Base-by-base conservation (phyloP, 2,797 vertebrate genomes). In the Xiphophorus birchmanni region DNA sequence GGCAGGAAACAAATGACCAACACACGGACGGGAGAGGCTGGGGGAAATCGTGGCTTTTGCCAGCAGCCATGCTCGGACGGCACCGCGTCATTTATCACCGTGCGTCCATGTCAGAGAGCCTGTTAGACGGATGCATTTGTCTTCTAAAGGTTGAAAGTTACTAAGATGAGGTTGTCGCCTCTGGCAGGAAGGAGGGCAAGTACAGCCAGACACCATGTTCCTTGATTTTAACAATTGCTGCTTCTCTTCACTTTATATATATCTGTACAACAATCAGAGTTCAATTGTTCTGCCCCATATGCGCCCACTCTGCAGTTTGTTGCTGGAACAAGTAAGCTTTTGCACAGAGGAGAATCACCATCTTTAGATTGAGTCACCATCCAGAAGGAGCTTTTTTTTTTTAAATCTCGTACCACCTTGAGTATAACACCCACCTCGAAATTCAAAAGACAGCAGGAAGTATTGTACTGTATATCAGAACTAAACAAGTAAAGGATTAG, bases 1-100 rank as follows among this genome's bases (percentile, higher is more conserved):
- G 87, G 86, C 85, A 89, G 87, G 88, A 91, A 93, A 92, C 89
- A 93, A 95, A 93, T 92, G 89, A 90, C 84, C 81, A 60, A 82
- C 85, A 78, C 76, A 65, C 78, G 83, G 80, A 82, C 78, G 73
- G 82, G 84, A 82, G 89, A 77, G 79, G 87, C 80, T 73, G 40
- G 74, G 48, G 86, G 52, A 82, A 2, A 67, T 69, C 78, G 23
- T 50, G 76, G 80, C 77, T 80, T 50, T 21, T 79, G 89, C 90
- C 84, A 89, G 86, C 90, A 91, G 90, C 83, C 84, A 81, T 77
- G 79, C 91, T 88, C 90, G 91, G 92, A 91, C 90, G 90, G 88
- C 86, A 81, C 45, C 21, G 82, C 87, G 80, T 86, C 67, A 54
- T 93, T 92, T 93, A 83, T 94, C 93, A 95, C 83, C 6, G 84